Evolutionary conservation across 1,140 invertebrate genomes (phyloP).

Genomic region (Calycopis cecrops): DNA sequence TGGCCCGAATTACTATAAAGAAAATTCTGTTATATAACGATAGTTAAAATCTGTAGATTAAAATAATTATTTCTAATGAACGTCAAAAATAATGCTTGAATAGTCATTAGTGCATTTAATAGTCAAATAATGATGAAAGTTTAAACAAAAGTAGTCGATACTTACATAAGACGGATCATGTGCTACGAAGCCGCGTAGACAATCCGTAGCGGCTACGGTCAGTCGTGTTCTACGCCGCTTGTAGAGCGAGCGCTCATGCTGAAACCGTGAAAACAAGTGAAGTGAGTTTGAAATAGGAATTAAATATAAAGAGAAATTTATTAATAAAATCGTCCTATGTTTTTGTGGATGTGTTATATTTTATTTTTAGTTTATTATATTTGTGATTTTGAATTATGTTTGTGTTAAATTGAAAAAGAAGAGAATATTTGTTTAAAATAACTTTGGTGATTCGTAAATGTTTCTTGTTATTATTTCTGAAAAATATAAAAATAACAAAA

Average conservation of each 20-base stretch:
- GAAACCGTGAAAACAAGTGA: background rate
- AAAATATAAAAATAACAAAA: no score
- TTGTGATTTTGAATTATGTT: background rate
- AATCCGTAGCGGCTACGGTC: constrained; percentile 27
- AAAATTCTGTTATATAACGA: no score
- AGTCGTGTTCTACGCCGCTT: constrained; percentile 38
- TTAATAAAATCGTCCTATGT: background rate
- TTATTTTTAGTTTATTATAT: background rate
- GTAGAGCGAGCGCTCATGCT: constrained; percentile 27
- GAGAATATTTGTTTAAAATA: no score
- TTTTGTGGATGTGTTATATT: background rate
- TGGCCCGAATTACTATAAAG: no score
- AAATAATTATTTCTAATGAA: no score
- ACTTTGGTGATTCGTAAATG: no score
- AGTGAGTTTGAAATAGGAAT: background rate
- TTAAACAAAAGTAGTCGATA: constrained; percentile 34
- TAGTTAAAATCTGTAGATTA: no score
- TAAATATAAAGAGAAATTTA: background rate
- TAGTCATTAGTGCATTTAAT: background rate
- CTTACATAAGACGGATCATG: constrained; percentile 41
- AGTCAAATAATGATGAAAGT: constrained; percentile 27
- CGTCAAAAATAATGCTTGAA: background rate
- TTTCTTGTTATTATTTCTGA: no score
- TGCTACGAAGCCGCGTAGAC: constrained; percentile 18
- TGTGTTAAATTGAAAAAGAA: background rate